Evolutionary conservation across 2,113 vertebrate genomes (phyloP), one percentile per base, ranked within the genome.

Genomic region (Cairina moschata): DNA sequence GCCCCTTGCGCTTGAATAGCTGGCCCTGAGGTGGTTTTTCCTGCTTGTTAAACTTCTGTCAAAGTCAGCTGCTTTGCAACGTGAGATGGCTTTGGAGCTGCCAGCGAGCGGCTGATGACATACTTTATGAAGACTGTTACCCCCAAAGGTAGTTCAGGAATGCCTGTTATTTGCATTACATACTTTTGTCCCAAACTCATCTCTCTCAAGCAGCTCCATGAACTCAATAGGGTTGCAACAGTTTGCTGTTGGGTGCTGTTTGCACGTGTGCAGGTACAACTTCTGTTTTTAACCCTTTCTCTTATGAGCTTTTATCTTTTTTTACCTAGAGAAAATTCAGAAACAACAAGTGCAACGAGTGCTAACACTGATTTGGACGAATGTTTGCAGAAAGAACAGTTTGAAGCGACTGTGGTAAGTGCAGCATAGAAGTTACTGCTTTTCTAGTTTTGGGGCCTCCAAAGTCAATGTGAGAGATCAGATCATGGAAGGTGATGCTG

Each of bases 1-100:
- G 38, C 42, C 21, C 3, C 42, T 81, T 69, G 50, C 73, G 50
- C 52, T 52, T 48, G 17, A 91, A 46, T 7, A 69, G 67, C 67
- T 34, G 54, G 48, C 21, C 58, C 74, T 36, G 58, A 78, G 46
- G 32, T 34, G 26, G 90, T 77, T 74, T 73, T 88, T 77, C 60
- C 76, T 85, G 82, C 94, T 95, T 52, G 79, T 95, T 95, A 91
- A 91, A 88, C 79, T 79, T 81, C 73, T 79, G 80, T 89, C 83
- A 32, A 60, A 88, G 80, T 60, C 76, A 88, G 65, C 44, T 72
- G 92, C 91, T 88, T 52, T 93, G 93, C 77, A 96, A 93, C 29
- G n/a, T 17, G 79, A 96, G 72, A 80, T 48, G 67, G 32, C 66
- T 90, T 83, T 68, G 68, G 72, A 74, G 93, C 79, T 88, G 85